These are phyloP conservation scores for Micromussa lordhowensis DNA, from an alignment of 92 coral and sea anemone genomes.

Conservation along the genomic window DNA sequence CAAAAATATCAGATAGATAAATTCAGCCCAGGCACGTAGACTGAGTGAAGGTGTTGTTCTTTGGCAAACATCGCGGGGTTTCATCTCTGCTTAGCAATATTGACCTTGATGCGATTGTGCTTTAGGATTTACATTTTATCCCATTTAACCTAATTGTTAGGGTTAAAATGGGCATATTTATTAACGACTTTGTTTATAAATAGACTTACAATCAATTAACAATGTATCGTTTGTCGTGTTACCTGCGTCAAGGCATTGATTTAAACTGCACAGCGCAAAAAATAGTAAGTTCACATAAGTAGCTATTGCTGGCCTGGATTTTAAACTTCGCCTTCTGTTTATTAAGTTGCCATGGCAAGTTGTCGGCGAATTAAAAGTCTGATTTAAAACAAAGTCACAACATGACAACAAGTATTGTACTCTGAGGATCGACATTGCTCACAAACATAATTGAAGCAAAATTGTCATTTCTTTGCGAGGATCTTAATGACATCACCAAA, in stretches of 20 bases:
- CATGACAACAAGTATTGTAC: constrained; percentile 44
- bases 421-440: neutral
- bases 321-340: constrained; percentile 7
- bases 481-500: neutral
- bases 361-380: neutral
- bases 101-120: neutral
- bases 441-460: neutral
- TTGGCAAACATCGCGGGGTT: neutral
- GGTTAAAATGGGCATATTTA: neutral
- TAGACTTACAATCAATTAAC: neutral
- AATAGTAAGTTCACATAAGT: neutral
- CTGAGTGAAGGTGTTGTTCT: neutral
- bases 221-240: neutral
- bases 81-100: neutral
- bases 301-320: neutral
- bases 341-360: constrained; percentile 29
- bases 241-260: neutral
- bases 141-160: neutral
- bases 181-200: constrained; percentile 3
- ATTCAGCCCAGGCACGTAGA: neutral
- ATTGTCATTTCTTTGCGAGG: neutral
- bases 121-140: neutral
- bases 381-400: constrained; percentile 21
- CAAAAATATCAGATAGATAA: constrained; percentile 5
- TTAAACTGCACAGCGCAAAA: neutral